A percentile compares a stretch with the other conserved stretches of the same genome.
Conservation (phyloP, 2,888 invertebrate species). For the Nemoura dubitans region DNA sequence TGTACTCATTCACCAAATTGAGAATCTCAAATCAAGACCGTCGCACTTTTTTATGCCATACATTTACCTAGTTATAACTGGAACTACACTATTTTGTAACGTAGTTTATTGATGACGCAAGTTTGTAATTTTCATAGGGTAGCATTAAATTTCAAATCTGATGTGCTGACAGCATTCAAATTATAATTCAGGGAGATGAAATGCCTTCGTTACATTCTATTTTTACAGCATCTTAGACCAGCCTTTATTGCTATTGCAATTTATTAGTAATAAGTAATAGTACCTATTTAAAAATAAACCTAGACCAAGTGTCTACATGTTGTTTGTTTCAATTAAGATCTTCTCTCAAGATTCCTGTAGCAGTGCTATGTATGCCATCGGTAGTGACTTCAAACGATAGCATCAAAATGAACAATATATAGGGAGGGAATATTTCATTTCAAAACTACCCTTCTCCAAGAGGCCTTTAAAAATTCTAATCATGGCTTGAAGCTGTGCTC, state of each 20-base stretch:
- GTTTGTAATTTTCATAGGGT: background rate
- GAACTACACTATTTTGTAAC: too few species aligned
- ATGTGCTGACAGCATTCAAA: background rate
- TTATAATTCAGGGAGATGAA: background rate
- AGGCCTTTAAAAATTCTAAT: background rate
- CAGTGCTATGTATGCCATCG: too few species aligned
- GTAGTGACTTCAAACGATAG: too few species aligned
- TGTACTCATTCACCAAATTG: slow-evolving; percentile 34
- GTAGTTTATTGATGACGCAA: too few species aligned
- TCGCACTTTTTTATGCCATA: background rate
- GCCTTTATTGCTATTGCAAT: too few species aligned
- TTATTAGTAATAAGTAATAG: background rate
- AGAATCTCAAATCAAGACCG: background rate
- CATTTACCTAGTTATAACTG: background rate
- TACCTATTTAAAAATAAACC: too few species aligned
- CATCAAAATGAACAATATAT: too few species aligned
- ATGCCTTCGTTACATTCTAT: background rate
- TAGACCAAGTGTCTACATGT: too few species aligned
- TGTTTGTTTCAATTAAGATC: background rate
- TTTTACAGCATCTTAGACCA: background rate
- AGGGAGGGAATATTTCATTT: too few species aligned
- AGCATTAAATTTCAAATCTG: background rate
- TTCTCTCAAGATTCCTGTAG: background rate
- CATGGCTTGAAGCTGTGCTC: background rate
- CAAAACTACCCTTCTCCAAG: background rate